Conservation (phyloP, 2,113 vertebrate species). For the Myrmecophaga tridactyla region DNA sequence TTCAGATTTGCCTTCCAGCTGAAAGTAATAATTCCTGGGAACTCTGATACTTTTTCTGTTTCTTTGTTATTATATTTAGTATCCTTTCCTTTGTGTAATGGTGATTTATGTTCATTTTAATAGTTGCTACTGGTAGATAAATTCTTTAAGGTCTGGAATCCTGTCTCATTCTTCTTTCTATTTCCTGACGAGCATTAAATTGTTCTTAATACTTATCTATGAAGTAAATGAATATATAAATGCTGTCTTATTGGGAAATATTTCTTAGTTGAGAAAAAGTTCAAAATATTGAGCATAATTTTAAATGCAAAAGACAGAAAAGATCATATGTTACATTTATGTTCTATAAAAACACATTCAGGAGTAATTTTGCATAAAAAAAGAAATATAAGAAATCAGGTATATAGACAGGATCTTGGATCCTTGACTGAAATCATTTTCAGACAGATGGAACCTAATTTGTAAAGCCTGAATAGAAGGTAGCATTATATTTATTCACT, state of each 20-base stretch:
- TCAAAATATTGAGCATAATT: not conserved
- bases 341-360: not conserved
- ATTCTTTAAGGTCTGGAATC: not conserved
- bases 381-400: not conserved
- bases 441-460: not conserved
- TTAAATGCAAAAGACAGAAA: constrained; percentile 3
- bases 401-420: not conserved
- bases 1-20: constrained; percentile 28
- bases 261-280: constrained; percentile 40
- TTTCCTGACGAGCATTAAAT: constrained; percentile 3
- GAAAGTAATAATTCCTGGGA: constrained; percentile 23
- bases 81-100: not conserved
- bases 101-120: not conserved
- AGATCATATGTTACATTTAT: not conserved
- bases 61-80: constrained; percentile 5
- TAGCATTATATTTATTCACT: not conserved
- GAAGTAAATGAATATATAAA: constrained; percentile 4
- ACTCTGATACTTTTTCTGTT: not conserved
- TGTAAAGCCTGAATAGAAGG: not conserved
- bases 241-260: not conserved
- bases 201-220: not conserved
- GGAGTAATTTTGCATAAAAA: constrained; percentile 26
- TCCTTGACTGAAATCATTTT: constrained; percentile 13
- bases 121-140: not conserved
- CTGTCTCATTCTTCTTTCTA: not conserved